Evolutionary conservation across 2,797 vertebrate genomes (phyloP).

Genomic region (Melanotaenia trifasciata): DNA sequence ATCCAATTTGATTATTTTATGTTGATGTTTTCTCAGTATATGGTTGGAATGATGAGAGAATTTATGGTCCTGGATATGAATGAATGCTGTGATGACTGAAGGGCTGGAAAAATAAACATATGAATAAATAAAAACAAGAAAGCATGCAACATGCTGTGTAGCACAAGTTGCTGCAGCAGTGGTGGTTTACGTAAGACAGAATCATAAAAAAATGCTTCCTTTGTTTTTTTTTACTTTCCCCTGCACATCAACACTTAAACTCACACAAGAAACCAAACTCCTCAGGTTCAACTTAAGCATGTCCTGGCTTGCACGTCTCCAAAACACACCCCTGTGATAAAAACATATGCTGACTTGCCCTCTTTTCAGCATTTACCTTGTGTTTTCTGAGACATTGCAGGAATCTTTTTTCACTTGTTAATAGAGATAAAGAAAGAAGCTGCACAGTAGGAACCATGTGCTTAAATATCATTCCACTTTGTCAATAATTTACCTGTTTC

Average conservation of each 20-base stretch:
- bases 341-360: constrained; percentile 11
- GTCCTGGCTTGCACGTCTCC: constrained; percentile 52
- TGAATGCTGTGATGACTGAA: not conserved
- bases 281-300: constrained; percentile 5
- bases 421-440: constrained; percentile 6
- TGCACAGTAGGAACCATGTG: not conserved
- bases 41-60: not conserved
- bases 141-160: too few relatives aligned
- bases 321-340: constrained; percentile 39
- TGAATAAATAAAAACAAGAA: too few relatives aligned
- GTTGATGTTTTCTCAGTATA: too few relatives aligned
- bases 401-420: not conserved
- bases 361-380: not conserved
- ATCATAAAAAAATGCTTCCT: not conserved
- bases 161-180: too few relatives aligned
- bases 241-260: not conserved
- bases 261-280: not conserved
- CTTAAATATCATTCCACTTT: not conserved
- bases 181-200: too few relatives aligned
- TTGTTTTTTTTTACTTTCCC: constrained; percentile 2
- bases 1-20: too few relatives aligned
- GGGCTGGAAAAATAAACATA: too few relatives aligned
- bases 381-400: not conserved
- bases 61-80: not conserved
- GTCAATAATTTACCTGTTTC: constrained; percentile 41